A percentile compares a stretch with the other conserved stretches of the same genome.
These are phyloP conservation scores for Cyclina sinensis DNA, from an alignment of 1,140 invertebrate genomes.

Conservation along the genomic window DNA sequence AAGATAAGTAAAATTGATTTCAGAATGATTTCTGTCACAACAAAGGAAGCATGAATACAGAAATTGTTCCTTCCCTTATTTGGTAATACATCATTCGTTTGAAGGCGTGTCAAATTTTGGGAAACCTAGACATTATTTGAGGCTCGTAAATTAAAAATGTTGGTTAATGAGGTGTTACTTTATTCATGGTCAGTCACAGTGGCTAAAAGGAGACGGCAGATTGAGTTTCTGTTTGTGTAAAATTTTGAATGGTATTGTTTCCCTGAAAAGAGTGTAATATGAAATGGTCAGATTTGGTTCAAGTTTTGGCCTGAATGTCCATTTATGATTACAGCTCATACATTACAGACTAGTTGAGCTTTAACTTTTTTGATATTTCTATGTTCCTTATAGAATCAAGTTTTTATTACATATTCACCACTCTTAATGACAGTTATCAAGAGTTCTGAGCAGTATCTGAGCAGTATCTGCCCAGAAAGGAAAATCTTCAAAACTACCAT, in stretches of 20 bases:
- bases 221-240: slow-evolving; percentile 1
- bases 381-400: too few species aligned
- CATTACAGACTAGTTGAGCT: too few species aligned
- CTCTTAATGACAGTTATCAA: too few species aligned
- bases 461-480: too few species aligned
- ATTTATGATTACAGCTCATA: too few species aligned
- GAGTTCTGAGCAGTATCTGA: too few species aligned
- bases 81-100: slow-evolving; percentile 42
- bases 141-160: slow-evolving; percentile 53
- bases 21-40: slow-evolving; percentile 14
- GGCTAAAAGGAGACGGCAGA: slow-evolving; percentile 26
- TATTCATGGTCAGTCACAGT: slow-evolving; percentile 29
- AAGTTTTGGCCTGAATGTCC: too few species aligned
- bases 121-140: slow-evolving; percentile 25
- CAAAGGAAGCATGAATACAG: not conserved
- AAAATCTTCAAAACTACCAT: too few species aligned
- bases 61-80: not conserved
- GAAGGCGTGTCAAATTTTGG: slow-evolving; percentile 29
- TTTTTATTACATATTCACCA: too few species aligned
- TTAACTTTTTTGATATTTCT: too few species aligned
- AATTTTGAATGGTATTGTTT: not conserved
- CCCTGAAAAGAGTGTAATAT: not conserved
- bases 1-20: slow-evolving; percentile 49
- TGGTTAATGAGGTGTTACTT: slow-evolving; percentile 3
- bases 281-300: too few species aligned